These are phyloP conservation scores for Physella acuta DNA, from an alignment of 1,140 invertebrate species.

Conservation along the genomic window DNA sequence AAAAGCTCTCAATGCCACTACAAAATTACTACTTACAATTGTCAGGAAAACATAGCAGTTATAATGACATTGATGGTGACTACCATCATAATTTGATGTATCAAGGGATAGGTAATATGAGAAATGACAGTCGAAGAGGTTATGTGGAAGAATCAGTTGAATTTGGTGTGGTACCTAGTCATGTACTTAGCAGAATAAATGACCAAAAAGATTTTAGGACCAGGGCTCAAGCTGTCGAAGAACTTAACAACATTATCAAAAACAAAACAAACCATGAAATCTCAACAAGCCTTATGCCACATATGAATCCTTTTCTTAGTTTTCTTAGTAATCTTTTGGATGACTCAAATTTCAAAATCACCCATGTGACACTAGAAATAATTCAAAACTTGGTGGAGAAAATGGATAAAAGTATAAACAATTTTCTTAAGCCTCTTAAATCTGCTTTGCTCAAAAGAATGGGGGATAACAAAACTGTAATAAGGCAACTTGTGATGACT, in stretches of 20 bases:
- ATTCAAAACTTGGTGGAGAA: constrained; percentile 60
- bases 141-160: constrained; percentile 37
- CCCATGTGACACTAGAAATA: constrained; percentile 65
- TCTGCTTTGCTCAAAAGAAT: constrained; percentile 64
- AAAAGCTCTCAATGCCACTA: constrained; percentile 48
- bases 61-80: constrained; percentile 15
- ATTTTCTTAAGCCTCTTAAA: constrained; percentile 56
- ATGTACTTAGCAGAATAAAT: constrained; percentile 54
- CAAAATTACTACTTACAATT: constrained; percentile 50
- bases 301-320: constrained; percentile 68
- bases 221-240: constrained; percentile 56
- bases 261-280: constrained; percentile 42
- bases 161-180: constrained; percentile 59
- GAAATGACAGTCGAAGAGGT: constrained; percentile 16
- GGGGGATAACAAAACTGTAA: constrained; percentile 64
- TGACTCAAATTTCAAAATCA: constrained; percentile 67
- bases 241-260: constrained; percentile 50
- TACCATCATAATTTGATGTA: background rate
- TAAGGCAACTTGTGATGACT: constrained; percentile 60
- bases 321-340: constrained; percentile 65
- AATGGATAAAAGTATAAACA: constrained; percentile 48
- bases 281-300: constrained; percentile 62
- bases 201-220: constrained; percentile 57
- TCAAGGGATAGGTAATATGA: constrained; percentile 18
- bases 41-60: constrained; percentile 33